Conservation (phyloP, 2,797 vertebrate species). For the Myoxocephalus aenaeus region DNA sequence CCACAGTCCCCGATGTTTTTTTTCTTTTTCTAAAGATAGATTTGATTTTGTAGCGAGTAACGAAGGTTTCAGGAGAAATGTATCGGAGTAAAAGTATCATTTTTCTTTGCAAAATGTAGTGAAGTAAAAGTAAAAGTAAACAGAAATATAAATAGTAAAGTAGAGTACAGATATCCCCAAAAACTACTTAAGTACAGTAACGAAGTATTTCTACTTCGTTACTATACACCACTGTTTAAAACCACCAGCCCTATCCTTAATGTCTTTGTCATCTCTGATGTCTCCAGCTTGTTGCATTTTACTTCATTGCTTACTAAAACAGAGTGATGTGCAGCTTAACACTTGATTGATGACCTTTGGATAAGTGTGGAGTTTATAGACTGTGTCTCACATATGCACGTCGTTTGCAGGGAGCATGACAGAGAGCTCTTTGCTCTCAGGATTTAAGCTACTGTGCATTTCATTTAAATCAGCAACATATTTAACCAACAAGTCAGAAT, state of each 20-base stretch:
- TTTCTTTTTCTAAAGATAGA: too few relatives aligned
- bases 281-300: background rate
- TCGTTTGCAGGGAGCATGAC: background rate
- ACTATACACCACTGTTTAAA: too few relatives aligned
- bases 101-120: too few relatives aligned
- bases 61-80: too few relatives aligned
- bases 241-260: background rate
- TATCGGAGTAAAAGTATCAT: too few relatives aligned
- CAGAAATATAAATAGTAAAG: too few relatives aligned
- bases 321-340: background rate
- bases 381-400: background rate
- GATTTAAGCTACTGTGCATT: background rate
- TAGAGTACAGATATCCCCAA: too few relatives aligned
- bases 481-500: background rate
- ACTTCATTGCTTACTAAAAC: background rate
- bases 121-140: too few relatives aligned
- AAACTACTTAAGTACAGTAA: too few relatives aligned
- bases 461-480: background rate
- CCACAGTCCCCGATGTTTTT: too few relatives aligned
- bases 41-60: too few relatives aligned
- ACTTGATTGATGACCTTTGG: constrained; percentile 22
- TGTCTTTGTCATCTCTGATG: background rate
- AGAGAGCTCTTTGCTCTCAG: background rate
- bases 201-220: too few relatives aligned
- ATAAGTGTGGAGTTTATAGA: constrained; percentile 5